phyloP scores from a whole-genome alignment of 2,888 invertebrate genomes.

The Rhamphomyia laevipes region DNA sequence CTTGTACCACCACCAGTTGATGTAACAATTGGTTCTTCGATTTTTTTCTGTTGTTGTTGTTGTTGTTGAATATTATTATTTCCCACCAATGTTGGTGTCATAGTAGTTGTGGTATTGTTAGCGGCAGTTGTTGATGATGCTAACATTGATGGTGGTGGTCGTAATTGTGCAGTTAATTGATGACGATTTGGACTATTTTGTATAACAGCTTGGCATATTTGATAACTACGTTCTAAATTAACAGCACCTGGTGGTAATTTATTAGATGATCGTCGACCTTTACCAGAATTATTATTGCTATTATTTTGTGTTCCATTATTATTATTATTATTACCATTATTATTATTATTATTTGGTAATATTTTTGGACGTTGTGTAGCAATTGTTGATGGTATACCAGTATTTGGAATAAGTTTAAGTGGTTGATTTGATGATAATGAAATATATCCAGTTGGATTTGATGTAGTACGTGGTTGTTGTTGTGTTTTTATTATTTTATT shows the following conservation, averaged over 20 bases:
- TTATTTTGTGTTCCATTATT: neutral
- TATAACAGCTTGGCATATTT: conserved; percentile 87
- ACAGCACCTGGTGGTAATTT: conserved; percentile 82
- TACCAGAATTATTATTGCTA: conserved; percentile 11
- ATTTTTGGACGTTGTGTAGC: conserved; percentile 35
- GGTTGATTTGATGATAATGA: conserved; percentile 42
- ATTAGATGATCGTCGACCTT: conserved; percentile 42
- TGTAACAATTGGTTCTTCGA: conserved; percentile 18
- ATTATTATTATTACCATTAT: neutral
- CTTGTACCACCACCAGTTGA: conserved; percentile 30
- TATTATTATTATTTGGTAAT: neutral
- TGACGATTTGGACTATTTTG: conserved; percentile 88
- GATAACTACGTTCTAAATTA: conserved; percentile 87
- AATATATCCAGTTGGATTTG: conserved; percentile 17
- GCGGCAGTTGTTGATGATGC: conserved; percentile 21
- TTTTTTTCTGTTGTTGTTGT: conserved; percentile 21
- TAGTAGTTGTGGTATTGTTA: conserved; percentile 15
- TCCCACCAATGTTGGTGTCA: neutral
- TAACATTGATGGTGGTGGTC: conserved; percentile 71
- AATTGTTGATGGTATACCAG: conserved; percentile 33
- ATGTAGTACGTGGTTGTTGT: neutral
- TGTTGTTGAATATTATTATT: conserved; percentile 12
- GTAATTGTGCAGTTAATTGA: conserved; percentile 70
- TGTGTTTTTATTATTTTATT: conserved; percentile 18
- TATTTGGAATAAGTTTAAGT: conserved; percentile 32